Evolutionary conservation across 2,888 invertebrate genomes (phyloP).

Genomic region (Drosophila colorata): DNA sequence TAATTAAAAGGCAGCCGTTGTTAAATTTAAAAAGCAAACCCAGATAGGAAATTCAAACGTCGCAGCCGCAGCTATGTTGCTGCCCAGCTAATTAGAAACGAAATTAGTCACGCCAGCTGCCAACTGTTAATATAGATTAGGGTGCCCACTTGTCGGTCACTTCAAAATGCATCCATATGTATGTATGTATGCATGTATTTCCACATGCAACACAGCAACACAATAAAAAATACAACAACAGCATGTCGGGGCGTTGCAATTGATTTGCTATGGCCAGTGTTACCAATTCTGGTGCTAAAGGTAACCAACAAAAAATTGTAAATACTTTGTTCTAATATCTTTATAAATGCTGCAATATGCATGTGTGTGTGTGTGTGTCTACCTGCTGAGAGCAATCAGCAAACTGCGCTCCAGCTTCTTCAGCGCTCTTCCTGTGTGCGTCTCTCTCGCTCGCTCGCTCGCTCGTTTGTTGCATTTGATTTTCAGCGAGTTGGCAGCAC

Average conservation of each 20-base stretch:
- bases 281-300: constrained; percentile 13
- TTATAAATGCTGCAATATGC: constrained; percentile 25
- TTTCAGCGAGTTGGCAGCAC: constrained; percentile 26
- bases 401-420: constrained; percentile 9
- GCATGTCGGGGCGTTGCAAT: constrained; percentile 26
- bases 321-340: constrained; percentile 45
- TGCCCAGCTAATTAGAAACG: constrained; percentile 25
- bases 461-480: background rate
- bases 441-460: background rate
- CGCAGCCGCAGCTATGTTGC: background rate
- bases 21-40: background rate
- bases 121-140: background rate
- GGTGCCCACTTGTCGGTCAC: constrained; percentile 1
- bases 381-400: constrained; percentile 5
- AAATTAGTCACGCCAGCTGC: constrained; percentile 28
- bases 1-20: background rate
- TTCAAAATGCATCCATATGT: constrained; percentile 9
- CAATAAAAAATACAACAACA: background rate
- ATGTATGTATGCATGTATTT: background rate
- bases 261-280: constrained; percentile 40
- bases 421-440: constrained; percentile 7
- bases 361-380: background rate
- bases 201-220: background rate
- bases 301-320: background rate
- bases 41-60: background rate